Evolutionary conservation across 2,113 vertebrate species (phyloP).

Genomic region (Lontra canadensis): DNA sequence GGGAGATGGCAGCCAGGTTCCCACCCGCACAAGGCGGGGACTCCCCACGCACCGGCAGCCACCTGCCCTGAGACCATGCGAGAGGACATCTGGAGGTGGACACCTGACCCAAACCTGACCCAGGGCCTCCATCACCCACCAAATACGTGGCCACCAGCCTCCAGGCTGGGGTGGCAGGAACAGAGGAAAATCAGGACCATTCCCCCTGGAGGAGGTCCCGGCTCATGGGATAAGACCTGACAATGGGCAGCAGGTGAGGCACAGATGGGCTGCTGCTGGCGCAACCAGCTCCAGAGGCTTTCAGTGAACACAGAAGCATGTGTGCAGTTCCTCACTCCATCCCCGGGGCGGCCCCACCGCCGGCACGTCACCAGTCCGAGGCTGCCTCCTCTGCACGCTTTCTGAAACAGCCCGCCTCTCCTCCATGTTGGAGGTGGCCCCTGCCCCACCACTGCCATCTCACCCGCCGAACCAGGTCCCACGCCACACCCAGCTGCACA

Average conservation of each 20-base stretch:
- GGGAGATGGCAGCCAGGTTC: too few relatives aligned
- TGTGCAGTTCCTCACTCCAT: too few relatives aligned
- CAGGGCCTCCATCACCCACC: rapidly evolving
- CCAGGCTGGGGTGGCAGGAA: not conserved
- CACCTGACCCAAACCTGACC: rapidly evolving
- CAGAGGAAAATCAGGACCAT: not conserved
- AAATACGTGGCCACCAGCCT: rapidly evolving
- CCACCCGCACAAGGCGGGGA: rapidly evolving
- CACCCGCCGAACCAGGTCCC: not conserved
- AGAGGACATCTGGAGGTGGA: rapidly evolving
- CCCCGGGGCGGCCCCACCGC: rapidly evolving
- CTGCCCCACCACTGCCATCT: rapidly evolving
- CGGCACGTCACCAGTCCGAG: not conserved
- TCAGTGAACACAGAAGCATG: not conserved
- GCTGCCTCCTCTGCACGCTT: rapidly evolving
- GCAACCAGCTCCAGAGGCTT: not conserved
- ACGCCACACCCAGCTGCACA: rapidly evolving
- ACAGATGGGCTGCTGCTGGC: rapidly evolving
- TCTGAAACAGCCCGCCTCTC: not conserved
- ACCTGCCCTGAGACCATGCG: rapidly evolving
- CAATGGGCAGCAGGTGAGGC: rapidly evolving
- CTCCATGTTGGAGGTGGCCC: not conserved
- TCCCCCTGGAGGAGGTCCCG: not conserved
- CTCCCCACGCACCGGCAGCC: rapidly evolving
- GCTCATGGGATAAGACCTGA: rapidly evolving